Conservation (phyloP, 2,113 vertebrate species). For the Scartelaos histophorus region DNA sequence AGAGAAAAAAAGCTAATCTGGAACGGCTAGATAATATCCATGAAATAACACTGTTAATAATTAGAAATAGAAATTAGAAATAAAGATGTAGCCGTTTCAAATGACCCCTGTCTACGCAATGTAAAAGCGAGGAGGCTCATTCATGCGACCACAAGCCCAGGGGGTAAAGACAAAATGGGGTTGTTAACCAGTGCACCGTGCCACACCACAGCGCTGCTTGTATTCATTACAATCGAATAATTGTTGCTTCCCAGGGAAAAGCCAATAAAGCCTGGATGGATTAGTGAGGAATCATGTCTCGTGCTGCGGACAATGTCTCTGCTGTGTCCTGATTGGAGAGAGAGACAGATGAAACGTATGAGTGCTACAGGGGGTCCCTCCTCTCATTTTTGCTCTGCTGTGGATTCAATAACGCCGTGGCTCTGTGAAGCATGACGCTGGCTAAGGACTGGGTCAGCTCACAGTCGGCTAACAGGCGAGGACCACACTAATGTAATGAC, state of each 20-base stretch:
- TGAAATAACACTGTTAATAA: too few species aligned
- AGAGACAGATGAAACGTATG: slow-evolving; percentile 64
- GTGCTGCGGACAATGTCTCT: slow-evolving; percentile 25
- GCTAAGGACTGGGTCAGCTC: slow-evolving; percentile 58
- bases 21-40: too few species aligned
- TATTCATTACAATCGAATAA: slow-evolving; percentile 53
- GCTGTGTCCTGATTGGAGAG: slow-evolving; percentile 37
- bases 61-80: not conserved
- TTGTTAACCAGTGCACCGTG: not conserved
- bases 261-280: slow-evolving; percentile 40
- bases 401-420: slow-evolving; percentile 48
- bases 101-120: not conserved
- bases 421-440: slow-evolving; percentile 63
- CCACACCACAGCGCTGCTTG: slow-evolving; percentile 27
- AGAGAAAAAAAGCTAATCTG: too few species aligned
- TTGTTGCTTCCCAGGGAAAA: slow-evolving; percentile 43
- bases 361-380: slow-evolving; percentile 28
- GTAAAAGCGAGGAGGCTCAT: not conserved
- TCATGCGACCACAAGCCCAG: not conserved
- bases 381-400: slow-evolving; percentile 55
- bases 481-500: slow-evolving; percentile 45
- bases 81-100: not conserved
- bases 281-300: slow-evolving; percentile 23
- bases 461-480: slow-evolving; percentile 64
- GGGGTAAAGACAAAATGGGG: not conserved